Conservation (phyloP, 2,888 invertebrate genomes). For the Gasteruption jaculator region DNA sequence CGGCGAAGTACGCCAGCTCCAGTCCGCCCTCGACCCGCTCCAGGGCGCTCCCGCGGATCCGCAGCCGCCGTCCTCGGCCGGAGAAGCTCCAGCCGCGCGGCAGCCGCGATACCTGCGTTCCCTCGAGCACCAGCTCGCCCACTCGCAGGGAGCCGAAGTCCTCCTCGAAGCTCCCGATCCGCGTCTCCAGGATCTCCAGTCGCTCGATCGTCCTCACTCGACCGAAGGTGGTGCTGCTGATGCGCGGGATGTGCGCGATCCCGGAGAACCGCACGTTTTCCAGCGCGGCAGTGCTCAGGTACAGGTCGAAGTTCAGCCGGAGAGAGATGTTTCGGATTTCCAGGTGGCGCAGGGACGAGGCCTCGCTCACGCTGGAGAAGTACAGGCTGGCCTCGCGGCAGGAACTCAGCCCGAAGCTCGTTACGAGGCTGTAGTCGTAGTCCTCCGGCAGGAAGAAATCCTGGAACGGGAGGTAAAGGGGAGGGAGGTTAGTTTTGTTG, state of each 20-base stretch:
- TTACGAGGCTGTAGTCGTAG: conserved; percentile 30
- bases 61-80: conserved; percentile 25
- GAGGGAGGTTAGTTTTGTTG: no score
- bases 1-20: conserved; percentile 31
- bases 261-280: conserved; percentile 26
- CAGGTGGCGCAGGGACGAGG: conserved; percentile 26
- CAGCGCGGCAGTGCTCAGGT: conserved; percentile 21
- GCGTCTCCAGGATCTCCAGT: conserved; percentile 29
- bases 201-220: conserved; percentile 24
- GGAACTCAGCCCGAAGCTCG: conserved; percentile 27
- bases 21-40: conserved; percentile 27
- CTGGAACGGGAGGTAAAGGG: no score
- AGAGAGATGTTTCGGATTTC: conserved; percentile 33
- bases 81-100: conserved; percentile 28
- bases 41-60: conserved; percentile 28
- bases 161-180: conserved; percentile 32
- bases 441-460: conserved; percentile 30
- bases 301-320: conserved; percentile 26
- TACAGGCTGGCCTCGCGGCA: conserved; percentile 30
- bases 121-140: conserved; percentile 26
- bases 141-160: conserved; percentile 28
- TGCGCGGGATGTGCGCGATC: conserved; percentile 28
- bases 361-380: conserved; percentile 27
- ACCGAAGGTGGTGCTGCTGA: conserved; percentile 28
- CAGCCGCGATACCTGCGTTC: conserved; percentile 32